Base-by-base conservation (phyloP, 2,797 vertebrate species). In the Labroides dimidiatus region DNA sequence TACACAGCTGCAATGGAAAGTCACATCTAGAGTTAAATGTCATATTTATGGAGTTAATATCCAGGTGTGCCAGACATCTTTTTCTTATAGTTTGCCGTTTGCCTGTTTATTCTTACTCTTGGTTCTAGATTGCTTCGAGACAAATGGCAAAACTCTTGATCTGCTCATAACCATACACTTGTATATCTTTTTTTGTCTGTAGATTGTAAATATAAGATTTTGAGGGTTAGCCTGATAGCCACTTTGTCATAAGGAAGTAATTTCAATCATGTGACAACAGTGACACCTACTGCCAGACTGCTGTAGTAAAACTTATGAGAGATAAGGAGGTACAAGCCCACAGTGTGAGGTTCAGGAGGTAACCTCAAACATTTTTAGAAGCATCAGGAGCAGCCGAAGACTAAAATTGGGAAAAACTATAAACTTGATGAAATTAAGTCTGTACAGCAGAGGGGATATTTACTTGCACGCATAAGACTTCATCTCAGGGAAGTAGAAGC, bases 401-500 rank as follows among this genome's bases (percentile, higher is more conserved):
- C 14, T 19, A 5, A 23, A 44, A 37, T 4, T 13, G 27, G 13
- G 30, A 33, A 33, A 30, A 0, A 27, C 10, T 4, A 17, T 44
- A 15, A 48, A 64, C 48, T 21, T n/a, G 10, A 27, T 36, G 15
- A 24, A 23, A 24, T 17, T 1, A 19, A 48, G 44, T 21, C 45
- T 48, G 47, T 15, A 1, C 8, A 10, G n/a, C 19, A 16, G 13
- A 21, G 23, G 47, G 3, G 20, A 72, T 59, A 94, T 94, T 95
- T 95, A 96, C 97, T 95, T 97, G 96, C 98, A 99, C 13, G 94
- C 95, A 0, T 95, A 96, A 39, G 92, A 93, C 72, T 95, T 88
- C 52, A 97, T 87, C 9, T 95, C 87, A 24, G 95, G 92, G 23
- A 97, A 89, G 63, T 97, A 96, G 84, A 96, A 92, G 81, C 97